phyloP scores from a whole-genome alignment of 2,113 vertebrate species.

The Callopanchax toddi region DNA sequence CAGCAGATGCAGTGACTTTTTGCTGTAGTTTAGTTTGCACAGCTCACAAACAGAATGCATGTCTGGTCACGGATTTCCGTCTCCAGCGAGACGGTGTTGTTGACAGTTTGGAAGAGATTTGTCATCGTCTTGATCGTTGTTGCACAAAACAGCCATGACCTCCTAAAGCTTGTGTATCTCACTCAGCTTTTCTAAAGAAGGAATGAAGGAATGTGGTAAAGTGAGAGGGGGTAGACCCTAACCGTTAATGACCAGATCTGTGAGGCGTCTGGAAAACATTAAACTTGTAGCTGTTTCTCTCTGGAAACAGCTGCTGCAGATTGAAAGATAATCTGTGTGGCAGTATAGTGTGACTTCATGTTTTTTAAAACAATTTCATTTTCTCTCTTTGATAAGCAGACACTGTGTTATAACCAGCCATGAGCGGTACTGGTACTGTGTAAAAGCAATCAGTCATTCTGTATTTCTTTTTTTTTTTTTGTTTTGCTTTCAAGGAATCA shows the following conservation, averaged over 20 bases:
- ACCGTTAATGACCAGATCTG: constrained; percentile 30
- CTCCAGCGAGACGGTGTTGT: no score
- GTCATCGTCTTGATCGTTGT: constrained; percentile 35
- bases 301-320: constrained; percentile 11
- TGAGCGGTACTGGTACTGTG: no score
- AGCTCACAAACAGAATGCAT: constrained; percentile 23
- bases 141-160: no score
- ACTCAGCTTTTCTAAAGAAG: no score
- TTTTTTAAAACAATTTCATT: not conserved
- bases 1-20: constrained; percentile 1
- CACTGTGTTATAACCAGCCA: no score
- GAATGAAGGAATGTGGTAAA: constrained; percentile 13
- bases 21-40: no score
- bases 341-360: constrained; percentile 12
- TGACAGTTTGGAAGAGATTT: constrained; percentile 52
- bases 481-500: no score
- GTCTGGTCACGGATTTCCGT: constrained; percentile 36
- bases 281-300: constrained; percentile 30
- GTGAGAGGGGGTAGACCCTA: not conserved
- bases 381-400: no score
- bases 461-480: constrained; percentile 20
- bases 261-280: constrained; percentile 27
- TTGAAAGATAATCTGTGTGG: no score
- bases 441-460: constrained; percentile 36
- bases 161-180: no score